Evolutionary conservation across 2,113 vertebrate genomes (phyloP).

Genomic region (Oxyura jamaicensis): DNA sequence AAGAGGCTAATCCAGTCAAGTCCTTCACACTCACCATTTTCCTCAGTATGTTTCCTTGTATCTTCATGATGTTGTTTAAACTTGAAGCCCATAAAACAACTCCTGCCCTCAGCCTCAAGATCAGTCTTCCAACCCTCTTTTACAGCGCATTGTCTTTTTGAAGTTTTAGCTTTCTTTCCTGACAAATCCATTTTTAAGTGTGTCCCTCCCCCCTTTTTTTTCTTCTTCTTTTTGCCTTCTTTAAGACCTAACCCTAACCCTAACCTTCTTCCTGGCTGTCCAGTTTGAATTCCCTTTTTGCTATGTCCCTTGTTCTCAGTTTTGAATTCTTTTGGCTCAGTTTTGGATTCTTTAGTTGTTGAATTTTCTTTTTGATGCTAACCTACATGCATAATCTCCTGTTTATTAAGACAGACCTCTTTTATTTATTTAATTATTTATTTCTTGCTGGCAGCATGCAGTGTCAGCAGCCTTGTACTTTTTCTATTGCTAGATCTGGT

Average conservation of each 20-base stretch:
- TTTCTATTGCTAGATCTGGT: neutral
- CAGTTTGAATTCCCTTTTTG: neutral
- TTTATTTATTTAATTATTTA: neutral
- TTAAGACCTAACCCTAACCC: neutral
- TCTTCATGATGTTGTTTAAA: neutral
- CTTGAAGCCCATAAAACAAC: neutral
- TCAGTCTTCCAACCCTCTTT: neutral
- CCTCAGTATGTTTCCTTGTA: conserved; percentile 23
- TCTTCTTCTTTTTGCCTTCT: neutral
- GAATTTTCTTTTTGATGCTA: neutral
- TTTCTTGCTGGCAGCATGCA: neutral
- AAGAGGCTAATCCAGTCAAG: neutral
- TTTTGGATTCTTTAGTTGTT: neutral
- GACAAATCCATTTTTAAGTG: neutral
- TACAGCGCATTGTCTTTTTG: neutral
- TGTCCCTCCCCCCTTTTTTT: neutral
- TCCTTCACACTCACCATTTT: conserved; percentile 14
- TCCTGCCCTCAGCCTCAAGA: neutral
- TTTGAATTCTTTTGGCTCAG: neutral
- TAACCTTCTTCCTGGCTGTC: neutral
- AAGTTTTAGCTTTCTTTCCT: neutral
- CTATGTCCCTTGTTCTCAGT: neutral
- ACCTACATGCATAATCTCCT: neutral
- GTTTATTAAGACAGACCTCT: neutral
- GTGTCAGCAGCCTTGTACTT: neutral